Percentiles rank a stretch among this genome's conserved stretches.
phyloP scores from a whole-genome alignment of 2,113 vertebrate species.

The Galbula dea region DNA sequence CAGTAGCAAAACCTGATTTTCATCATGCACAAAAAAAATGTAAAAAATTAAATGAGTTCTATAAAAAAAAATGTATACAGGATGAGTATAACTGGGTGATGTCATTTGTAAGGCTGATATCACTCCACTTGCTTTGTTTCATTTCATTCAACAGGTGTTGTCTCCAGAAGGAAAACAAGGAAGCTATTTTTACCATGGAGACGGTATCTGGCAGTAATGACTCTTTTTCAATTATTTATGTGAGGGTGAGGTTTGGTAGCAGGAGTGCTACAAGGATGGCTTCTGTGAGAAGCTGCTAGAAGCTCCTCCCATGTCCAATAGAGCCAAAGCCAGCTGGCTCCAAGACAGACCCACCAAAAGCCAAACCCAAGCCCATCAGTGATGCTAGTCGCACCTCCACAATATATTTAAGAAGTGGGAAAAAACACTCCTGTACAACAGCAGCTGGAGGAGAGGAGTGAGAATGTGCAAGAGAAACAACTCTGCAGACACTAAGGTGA shows the following conservation, averaged over 20 bases:
- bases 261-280: neutral
- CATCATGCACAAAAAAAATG: neutral
- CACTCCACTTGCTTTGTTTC: neutral
- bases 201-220: neutral
- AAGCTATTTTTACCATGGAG: neutral
- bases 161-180: neutral
- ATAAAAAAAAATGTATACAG: neutral
- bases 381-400: rapidly evolving
- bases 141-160: neutral
- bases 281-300: too few relatives aligned
- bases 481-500: neutral
- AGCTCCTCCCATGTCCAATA: too few relatives aligned
- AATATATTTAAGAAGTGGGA: too few relatives aligned
- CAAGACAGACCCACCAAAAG: neutral
- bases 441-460: neutral
- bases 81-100: neutral
- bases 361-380: neutral
- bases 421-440: neutral
- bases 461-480: neutral
- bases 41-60: neutral
- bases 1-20: neutral
- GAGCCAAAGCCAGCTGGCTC: too few relatives aligned
- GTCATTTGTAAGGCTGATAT: neutral
- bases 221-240: neutral
- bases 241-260: neutral